A percentile compares a stretch with the other conserved stretches of the same genome.
phyloP scores from a whole-genome alignment of 30 jellyfish, hydroid and myxozoan genomes.

The Sanderia malayensis region DNA sequence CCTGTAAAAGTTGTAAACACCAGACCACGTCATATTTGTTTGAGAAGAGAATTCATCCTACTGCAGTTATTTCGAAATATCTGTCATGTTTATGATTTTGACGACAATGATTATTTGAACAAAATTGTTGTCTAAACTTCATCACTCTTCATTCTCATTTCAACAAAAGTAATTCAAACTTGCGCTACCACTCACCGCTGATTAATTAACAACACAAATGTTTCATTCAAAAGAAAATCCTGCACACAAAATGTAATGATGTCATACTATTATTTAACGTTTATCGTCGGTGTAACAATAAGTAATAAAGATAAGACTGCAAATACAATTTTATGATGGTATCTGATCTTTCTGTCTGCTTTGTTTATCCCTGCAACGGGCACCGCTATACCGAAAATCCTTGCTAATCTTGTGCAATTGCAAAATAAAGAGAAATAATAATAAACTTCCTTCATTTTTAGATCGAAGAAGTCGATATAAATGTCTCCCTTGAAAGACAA shows the following conservation, averaged over 20 bases:
- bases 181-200: neutral
- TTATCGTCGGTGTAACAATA: neutral
- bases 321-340: neutral
- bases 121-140: neutral
- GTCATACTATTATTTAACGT: neutral
- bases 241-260: neutral
- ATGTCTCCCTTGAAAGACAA: constrained; percentile 53
- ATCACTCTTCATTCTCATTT: neutral
- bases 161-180: neutral
- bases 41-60: too few species aligned
- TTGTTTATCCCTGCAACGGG: neutral
- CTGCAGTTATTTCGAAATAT: too few species aligned
- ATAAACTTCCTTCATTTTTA: constrained; percentile 15
- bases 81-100: neutral
- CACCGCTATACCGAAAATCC: too few species aligned
- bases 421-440: too few species aligned
- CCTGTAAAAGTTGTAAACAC: too few species aligned
- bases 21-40: neutral
- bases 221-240: neutral
- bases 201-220: neutral
- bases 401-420: too few species aligned
- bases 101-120: neutral
- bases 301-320: neutral
- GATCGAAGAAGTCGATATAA: constrained; percentile 50
- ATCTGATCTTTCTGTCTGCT: neutral